Percentiles rank a stretch among this genome's conserved stretches.
These are phyloP conservation scores for Dinocampus coccinellae DNA, from an alignment of 2,888 invertebrate genomes.

Conservation along the genomic window DNA sequence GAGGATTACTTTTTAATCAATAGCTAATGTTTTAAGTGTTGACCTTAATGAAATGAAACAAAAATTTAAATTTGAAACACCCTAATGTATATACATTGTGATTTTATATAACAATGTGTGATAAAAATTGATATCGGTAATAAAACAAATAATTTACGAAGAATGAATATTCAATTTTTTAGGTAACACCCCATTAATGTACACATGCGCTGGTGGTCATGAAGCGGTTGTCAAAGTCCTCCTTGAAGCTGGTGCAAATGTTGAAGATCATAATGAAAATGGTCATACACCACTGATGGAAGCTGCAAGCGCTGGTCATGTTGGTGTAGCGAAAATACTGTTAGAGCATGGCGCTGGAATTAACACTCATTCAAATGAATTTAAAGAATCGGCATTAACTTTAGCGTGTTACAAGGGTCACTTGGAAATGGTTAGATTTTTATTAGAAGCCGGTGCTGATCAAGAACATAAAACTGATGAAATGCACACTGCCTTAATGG, in stretches of 20 bases:
- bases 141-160: neutral
- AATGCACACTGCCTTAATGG: slow-evolving; percentile 99
- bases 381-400: slow-evolving; percentile 97
- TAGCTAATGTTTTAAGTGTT: too few species aligned
- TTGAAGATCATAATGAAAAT: slow-evolving; percentile 99
- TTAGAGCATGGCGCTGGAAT: slow-evolving; percentile 96
- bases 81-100: too few species aligned
- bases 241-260: slow-evolving; percentile 91
- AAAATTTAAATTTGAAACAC: too few species aligned
- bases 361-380: slow-evolving; percentile 98
- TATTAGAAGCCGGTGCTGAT: slow-evolving; percentile 96
- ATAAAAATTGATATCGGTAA: too few species aligned
- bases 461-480: slow-evolving; percentile 99
- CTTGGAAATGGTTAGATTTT: slow-evolving; percentile 96
- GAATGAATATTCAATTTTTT: slow-evolving; percentile 40
- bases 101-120: too few species aligned
- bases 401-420: slow-evolving; percentile 97
- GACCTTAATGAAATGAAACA: too few species aligned
- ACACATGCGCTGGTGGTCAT: slow-evolving; percentile 95
- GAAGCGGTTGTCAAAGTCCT: slow-evolving; percentile 92
- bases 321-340: slow-evolving; percentile 91
- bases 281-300: slow-evolving; percentile 99
- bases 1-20: too few species aligned
- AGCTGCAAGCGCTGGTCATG: slow-evolving; percentile 96
- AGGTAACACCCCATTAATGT: slow-evolving; percentile 97